Conservation (phyloP, 2,113 vertebrate species). For the Anseranas semipalmata region DNA sequence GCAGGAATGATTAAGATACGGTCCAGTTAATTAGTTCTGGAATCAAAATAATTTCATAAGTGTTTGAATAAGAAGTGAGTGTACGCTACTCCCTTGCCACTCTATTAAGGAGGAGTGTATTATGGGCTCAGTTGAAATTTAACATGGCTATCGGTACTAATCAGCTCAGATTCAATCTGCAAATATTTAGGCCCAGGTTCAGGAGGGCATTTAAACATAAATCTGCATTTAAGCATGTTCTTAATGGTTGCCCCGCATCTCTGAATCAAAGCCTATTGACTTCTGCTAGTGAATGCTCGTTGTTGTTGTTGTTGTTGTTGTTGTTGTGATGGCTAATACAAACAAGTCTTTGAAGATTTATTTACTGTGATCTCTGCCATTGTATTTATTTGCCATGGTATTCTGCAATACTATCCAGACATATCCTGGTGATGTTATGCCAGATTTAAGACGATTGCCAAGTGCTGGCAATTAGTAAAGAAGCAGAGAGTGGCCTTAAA, state of each 20-base stretch:
- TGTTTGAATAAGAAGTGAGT: slow-evolving; percentile 8
- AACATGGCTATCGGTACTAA: background rate
- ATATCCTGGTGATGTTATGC: background rate
- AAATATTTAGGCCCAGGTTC: background rate
- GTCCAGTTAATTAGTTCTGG: slow-evolving; percentile 49
- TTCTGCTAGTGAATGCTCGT: background rate
- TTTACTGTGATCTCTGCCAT: background rate
- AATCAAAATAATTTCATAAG: slow-evolving; percentile 37
- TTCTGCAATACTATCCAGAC: background rate
- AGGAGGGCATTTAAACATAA: background rate
- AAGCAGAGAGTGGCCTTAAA: background rate
- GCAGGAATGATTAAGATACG: slow-evolving; percentile 36
- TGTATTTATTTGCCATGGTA: background rate
- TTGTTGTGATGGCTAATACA: background rate
- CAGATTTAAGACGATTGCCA: background rate
- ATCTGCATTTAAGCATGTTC: background rate
- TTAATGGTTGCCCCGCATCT: background rate
- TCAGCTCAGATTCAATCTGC: background rate
- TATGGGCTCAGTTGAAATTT: background rate
- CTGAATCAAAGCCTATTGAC: background rate
- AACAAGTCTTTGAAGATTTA: background rate
- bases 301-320: background rate
- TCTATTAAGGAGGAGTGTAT: slow-evolving; percentile 1
- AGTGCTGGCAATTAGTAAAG: background rate
- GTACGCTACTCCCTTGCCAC: background rate